Evolutionary conservation across 2,888 invertebrate species (phyloP), one percentile per base, ranked within the genome.

Genomic region (Crepidodera aurea): DNA sequence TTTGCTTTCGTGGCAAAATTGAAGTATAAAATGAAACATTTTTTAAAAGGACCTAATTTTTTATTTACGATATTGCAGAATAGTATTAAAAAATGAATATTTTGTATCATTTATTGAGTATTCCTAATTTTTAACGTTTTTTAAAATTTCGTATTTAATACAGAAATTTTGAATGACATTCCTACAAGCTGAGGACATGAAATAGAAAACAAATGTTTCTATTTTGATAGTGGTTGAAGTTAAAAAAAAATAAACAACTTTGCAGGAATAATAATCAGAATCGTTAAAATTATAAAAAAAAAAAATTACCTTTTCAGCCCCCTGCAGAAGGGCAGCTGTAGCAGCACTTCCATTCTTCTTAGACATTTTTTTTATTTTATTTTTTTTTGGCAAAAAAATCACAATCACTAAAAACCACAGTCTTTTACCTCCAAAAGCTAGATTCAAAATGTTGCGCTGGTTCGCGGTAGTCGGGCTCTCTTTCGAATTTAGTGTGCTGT

Each of bases 291-390:
- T 13, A 25, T 25, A 42, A 62, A 56, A 58, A 64, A 70, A 59
- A 53, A 54, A 46, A 56, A 62, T 72, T 76, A 77, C 76, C 76
- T 77, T 77, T 72, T 71, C 75, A 64, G 71, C 75, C 73, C 71
- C 73, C 27, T 73, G 74, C 34, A 77, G 73, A 48, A 74, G 74
- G 25, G 67, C 71, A 13, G 68, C 62, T 29, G 62, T 60, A 66
- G 73, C 60, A 44, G 68, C 61, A 46, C 63, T 62, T 68, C 73
- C 73, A 61, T 69, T 70, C 69, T 74, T 76, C 56, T 71, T 74
- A 39, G 73, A 71, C 77, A 77, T 76, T 68, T 72, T 16, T 25
- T 12, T 10, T 46, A n/a, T 1, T 42, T 22, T 3, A 13, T 4
- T 48, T 7, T 13, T 29, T 27, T 27, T 73, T 66, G 60, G 65